Evolutionary conservation across 2,797 vertebrate species (phyloP), one percentile per base, ranked within the genome.

Genomic region (Bovichtus variegatus): DNA sequence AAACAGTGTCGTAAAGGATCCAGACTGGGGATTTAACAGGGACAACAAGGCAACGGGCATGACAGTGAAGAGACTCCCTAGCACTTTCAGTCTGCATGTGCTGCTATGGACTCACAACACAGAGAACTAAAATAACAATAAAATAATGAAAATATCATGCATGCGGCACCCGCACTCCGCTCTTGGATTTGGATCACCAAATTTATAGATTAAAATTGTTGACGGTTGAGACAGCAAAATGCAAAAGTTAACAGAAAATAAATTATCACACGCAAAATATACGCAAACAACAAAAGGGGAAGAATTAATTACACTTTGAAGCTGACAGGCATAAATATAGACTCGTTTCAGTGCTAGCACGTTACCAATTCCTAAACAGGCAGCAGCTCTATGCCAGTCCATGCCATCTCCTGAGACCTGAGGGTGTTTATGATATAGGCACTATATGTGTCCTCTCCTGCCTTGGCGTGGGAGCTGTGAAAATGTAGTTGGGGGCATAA

Each of bases 371-470:
- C 38, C 44, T 41, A 41, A 70, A 73, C 46, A 83, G 23, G 23
- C 51, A 76, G 60, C 63, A 38, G 43, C 81, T 76, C 29, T 10
- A 44, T 65, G 38, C 51, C 43, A 78, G 43, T 38, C 15, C n/a
- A 8, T 64, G 59, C 59, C 49, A 75, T 80, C 79, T 86, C 71
- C 60, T 31, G 68, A 76, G 76, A 83, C 64, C 40, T 43, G 29
- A 69, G 18, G 53, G 40, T 85, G 82, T 84, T 88, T 71, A 79
- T 76, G 53, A 81, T 83, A 87, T 74, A 69, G 74, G 12, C 66
- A 54, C 47, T 82, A 71, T 88, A 80, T 73, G 53, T 73, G 79
- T 86, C 61, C 2, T 76, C 38, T 81, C 23, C 65, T 57, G 81
- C 71, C 38, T 57, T 36, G 15, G 73, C 65, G 69, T 72, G 25